Base-by-base conservation (phyloP, 2,888 invertebrate genomes). In the Chesias legatella region DNA sequence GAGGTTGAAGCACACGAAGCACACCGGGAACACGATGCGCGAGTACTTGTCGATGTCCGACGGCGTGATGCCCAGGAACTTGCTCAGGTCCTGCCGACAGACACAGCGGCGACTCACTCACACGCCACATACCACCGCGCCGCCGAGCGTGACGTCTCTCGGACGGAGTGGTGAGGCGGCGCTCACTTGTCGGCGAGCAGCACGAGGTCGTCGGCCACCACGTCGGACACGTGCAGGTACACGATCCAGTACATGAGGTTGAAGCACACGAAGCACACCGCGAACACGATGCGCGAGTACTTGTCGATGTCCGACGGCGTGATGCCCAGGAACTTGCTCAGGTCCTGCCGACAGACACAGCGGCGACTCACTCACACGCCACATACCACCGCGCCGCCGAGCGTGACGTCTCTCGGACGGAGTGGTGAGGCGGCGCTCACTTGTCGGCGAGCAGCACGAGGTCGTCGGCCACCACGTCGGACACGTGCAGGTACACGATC, bases 31-130 rank as follows among this genome's bases (percentile, higher is more conserved):
- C 75, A 97, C 93, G 85, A 98, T 95, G 75, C 98, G 93, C 58
- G 98, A 97, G 84, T 98, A 98, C 90, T 98, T 98, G 91, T 98
- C 98, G 85, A 98, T 98, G 89, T 97, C 97, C 76, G 97, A 97
- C 52, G 97, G 97, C 71, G 96, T 95, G 70, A 96, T 94, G 71
- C 94, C 95, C 81, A 94, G 92, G 70, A 94, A 90, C 83, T 95
- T 95, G 90, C 95, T 95, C 79, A 95, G 93, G 84, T 95, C 95
- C 90, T 90, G 75, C 9, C n/a, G 60, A 49, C 23, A 35, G 6
- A 6, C 6, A 1, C 24, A 7, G 7, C 6, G 6, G 3, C 7
- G 9, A 6, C 10, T 1, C 6, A 0, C 6, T 7, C 1, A 20
- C 1, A 29, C 2, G 7, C n/a, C n/a, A n/a, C n/a, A n/a, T n/a